A percentile compares a stretch with the other conserved stretches of the same genome.
These are phyloP conservation scores for Dromius quadrimaculatus DNA, from an alignment of 2,888 invertebrate genomes.

Conservation along the genomic window DNA sequence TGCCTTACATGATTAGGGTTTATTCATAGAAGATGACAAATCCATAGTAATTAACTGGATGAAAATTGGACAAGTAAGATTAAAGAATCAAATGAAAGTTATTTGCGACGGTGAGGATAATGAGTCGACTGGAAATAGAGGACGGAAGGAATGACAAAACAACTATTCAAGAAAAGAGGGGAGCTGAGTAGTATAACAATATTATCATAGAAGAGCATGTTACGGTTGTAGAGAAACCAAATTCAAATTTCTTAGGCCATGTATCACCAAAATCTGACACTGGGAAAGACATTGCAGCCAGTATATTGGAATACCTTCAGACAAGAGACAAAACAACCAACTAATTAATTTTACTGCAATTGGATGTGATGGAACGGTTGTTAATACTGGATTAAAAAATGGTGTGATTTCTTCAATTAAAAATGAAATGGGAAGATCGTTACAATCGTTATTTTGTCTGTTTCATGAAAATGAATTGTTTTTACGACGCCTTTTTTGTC, in stretches of 20 bases:
- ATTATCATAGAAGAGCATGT: slow-evolving; percentile 49
- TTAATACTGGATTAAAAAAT: not conserved
- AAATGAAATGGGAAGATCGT: not conserved
- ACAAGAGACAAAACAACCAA: not conserved
- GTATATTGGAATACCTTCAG: slow-evolving; percentile 10
- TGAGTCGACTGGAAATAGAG: slow-evolving; percentile 33
- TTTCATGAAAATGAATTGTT: slow-evolving; percentile 31
- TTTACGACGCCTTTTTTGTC: slow-evolving; percentile 19
- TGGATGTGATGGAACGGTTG: not conserved
- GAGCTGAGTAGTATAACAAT: slow-evolving; percentile 31
- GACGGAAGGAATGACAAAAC: slow-evolving; percentile 55
- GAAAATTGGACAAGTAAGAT: slow-evolving; percentile 51
- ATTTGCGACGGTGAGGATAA: slow-evolving; percentile 40
- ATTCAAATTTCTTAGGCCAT: slow-evolving; percentile 46
- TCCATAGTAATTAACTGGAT: slow-evolving; percentile 54
- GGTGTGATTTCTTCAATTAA: not conserved
- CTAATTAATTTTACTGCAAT: not conserved
- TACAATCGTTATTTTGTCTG: slow-evolving; percentile 34
- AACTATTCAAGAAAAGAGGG: slow-evolving; percentile 45
- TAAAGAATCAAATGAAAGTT: slow-evolving; percentile 43
- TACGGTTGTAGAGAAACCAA: slow-evolving; percentile 47
- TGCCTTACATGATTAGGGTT: slow-evolving; percentile 46
- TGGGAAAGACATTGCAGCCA: slow-evolving; percentile 10
- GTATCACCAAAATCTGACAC: slow-evolving; percentile 36
- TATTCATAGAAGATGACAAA: slow-evolving; percentile 54